Evolutionary conservation across 2,113 vertebrate genomes (phyloP).

Genomic region (Pseudopodoces humilis): DNA sequence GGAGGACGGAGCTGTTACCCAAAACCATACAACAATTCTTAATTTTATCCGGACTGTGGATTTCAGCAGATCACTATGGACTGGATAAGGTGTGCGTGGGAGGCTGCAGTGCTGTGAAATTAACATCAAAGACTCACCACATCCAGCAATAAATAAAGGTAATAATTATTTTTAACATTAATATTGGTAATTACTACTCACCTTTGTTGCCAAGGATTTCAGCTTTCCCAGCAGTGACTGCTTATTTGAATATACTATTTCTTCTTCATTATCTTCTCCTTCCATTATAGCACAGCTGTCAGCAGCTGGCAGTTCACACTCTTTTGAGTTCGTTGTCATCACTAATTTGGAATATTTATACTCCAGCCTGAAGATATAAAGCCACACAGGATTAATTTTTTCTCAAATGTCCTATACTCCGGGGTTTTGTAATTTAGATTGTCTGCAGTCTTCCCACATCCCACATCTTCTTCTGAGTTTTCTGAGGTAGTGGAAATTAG

Average conservation of each 20-base stretch:
- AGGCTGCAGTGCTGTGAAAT: not conserved
- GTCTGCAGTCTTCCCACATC: not conserved
- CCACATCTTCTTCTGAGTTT: not conserved
- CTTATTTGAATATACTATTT: slow-evolving; percentile 91
- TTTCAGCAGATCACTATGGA: not conserved
- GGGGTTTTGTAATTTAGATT: not conserved
- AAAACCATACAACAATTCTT: not conserved
- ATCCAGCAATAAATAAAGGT: not conserved
- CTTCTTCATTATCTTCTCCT: slow-evolving; percentile 95
- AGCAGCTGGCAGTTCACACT: slow-evolving; percentile 91
- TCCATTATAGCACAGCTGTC: slow-evolving; percentile 99
- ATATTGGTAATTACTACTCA: slow-evolving; percentile 67
- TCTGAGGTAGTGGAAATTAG: not conserved
- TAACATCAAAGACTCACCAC: not conserved
- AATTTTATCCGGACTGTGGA: not conserved
- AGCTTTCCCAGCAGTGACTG: slow-evolving; percentile 91
- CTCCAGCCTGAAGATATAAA: slow-evolving; percentile 83
- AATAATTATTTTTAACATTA: slow-evolving; percentile 23
- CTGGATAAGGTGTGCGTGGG: not conserved
- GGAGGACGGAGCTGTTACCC: not conserved
- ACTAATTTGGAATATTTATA: slow-evolving; percentile 97
- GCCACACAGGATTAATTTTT: not conserved
- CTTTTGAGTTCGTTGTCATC: slow-evolving; percentile 92
- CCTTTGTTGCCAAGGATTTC: slow-evolving; percentile 93
- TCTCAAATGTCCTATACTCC: not conserved